Percentiles rank a stretch among this genome's conserved stretches.
These are phyloP conservation scores for Rallus limicola DNA, from an alignment of 2,113 vertebrate species.

Conservation along the genomic window DNA sequence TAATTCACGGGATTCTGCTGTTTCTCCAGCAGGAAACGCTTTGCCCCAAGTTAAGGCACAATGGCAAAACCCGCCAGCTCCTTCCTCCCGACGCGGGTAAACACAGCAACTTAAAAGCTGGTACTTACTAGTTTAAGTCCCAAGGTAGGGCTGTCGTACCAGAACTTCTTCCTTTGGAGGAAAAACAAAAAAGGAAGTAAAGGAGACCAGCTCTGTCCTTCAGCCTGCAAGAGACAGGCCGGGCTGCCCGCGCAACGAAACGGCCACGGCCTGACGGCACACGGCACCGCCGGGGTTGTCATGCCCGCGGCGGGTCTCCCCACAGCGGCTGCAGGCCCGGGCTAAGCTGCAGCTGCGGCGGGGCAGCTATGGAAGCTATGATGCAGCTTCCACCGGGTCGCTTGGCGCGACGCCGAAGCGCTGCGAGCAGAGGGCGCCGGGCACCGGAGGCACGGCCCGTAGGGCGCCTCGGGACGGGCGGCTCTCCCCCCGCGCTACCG, in stretches of 20 bases:
- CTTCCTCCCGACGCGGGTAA: not conserved
- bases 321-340: no score
- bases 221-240: not conserved
- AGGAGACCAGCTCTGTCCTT: not conserved
- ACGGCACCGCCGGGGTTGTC: no score
- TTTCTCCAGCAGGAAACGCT: not conserved
- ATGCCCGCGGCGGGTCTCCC: not conserved
- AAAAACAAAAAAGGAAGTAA: not conserved
- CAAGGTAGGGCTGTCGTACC: conserved; percentile 79
- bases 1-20: not conserved
- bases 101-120: not conserved
- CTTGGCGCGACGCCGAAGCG: fast-evolving
- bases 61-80: not conserved
- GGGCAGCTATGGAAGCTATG: no score
- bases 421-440: fast-evolving
- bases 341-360: no score
- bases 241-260: no score
- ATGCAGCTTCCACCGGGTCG: no score
- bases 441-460: no score
- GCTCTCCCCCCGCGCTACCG: no score
- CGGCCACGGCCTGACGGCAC: no score
- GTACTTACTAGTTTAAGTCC: conserved; percentile 62
- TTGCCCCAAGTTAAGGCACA: not conserved
- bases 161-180: conserved; percentile 80
- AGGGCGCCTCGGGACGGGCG: no score